Percentiles rank a stretch among this genome's conserved stretches.
These are phyloP conservation scores for Nomada lathburiana DNA, from an alignment of 2,888 invertebrate genomes.

Conservation along the genomic window DNA sequence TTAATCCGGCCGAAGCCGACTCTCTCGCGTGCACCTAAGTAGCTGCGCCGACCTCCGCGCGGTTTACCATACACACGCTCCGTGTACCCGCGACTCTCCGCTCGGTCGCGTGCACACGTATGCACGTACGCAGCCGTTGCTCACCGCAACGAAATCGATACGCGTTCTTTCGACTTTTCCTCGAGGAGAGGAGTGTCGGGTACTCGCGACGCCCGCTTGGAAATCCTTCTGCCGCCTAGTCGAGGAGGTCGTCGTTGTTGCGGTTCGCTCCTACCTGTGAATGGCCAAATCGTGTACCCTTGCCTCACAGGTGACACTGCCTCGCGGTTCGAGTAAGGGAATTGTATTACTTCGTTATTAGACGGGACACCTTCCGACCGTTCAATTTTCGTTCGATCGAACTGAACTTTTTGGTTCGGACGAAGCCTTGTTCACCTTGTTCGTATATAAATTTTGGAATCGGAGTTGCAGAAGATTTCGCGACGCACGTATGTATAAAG, in stretches of 20 bases:
- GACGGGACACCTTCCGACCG: too few species aligned
- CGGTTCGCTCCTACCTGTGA: neutral
- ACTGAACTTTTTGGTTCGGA: too few species aligned
- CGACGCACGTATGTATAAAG: too few species aligned
- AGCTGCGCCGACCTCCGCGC: conserved; percentile 38
- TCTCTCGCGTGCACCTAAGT: conserved; percentile 66
- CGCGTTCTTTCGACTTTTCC: conserved; percentile 54
- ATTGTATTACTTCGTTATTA: too few species aligned
- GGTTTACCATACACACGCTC: conserved; percentile 17
- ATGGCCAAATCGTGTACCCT: neutral
- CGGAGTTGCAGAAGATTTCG: too few species aligned
- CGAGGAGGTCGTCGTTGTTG: neutral
- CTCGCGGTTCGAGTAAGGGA: too few species aligned
- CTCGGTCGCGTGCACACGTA: neutral
- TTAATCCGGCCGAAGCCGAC: conserved; percentile 40
- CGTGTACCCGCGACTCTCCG: conserved; percentile 30
- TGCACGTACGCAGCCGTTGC: conserved; percentile 14
- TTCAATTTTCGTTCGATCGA: too few species aligned
- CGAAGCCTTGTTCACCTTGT: too few species aligned
- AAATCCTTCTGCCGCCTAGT: neutral
- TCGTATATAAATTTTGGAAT: too few species aligned
- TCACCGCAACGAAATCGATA: conserved; percentile 69
- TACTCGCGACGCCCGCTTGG: neutral
- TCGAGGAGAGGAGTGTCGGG: conserved; percentile 17
- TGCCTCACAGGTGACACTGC: neutral